Conservation (phyloP, 2,888 invertebrate species). For the Apoderus coryli region DNA sequence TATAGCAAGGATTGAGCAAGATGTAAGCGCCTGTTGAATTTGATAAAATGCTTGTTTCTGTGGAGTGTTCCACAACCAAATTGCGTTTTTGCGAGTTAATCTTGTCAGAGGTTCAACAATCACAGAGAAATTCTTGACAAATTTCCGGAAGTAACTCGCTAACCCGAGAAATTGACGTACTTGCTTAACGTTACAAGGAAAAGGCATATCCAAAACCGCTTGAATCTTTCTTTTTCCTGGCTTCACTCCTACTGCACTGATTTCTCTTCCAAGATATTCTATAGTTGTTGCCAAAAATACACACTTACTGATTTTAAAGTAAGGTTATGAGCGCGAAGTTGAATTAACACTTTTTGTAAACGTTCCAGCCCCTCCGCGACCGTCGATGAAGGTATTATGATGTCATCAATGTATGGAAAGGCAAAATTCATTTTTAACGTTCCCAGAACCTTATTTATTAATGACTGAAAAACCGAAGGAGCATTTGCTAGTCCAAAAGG, state of each 20-base stretch:
- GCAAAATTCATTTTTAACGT: constrained; percentile 9
- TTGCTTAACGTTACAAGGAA: constrained; percentile 14
- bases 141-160: constrained; percentile 15
- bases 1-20: constrained; percentile 13
- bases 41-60: constrained; percentile 12
- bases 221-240: constrained; percentile 15
- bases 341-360: constrained; percentile 11
- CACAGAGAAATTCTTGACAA: constrained; percentile 12
- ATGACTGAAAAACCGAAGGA: constrained; percentile 7
- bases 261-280: constrained; percentile 16
- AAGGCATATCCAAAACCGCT: constrained; percentile 13
- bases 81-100: constrained; percentile 10
- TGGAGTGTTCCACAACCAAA: constrained; percentile 12
- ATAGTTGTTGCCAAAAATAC: constrained; percentile 14
- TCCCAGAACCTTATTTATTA: constrained; percentile 10
- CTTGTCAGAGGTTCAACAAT: constrained; percentile 14
- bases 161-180: constrained; percentile 18
- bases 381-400: constrained; percentile 12
- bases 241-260: constrained; percentile 14
- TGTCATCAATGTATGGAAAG: constrained; percentile 15
- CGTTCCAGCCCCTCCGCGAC: constrained; percentile 12
- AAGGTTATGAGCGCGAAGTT: constrained; percentile 11
- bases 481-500: constrained; percentile 9
- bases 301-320: constrained; percentile 17
- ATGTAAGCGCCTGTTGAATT: constrained; percentile 9